Conservation (phyloP, 2,797 vertebrate genomes). For the Chiloscyllium punctatum region DNA sequence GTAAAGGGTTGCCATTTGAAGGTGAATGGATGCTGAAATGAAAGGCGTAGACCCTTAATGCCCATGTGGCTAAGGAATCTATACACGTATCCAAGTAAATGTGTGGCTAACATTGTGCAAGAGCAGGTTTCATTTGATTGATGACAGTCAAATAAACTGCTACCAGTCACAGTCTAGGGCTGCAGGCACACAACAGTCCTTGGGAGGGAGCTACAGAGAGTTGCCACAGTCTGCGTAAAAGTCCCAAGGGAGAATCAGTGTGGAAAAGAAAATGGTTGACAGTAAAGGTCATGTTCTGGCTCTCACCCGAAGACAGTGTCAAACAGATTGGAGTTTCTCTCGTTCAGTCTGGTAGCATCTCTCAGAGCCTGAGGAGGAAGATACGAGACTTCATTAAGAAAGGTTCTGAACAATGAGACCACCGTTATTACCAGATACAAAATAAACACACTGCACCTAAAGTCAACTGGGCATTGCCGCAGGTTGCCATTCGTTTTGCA, state of each 20-base stretch:
- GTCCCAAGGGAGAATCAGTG: neutral
- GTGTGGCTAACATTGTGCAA: neutral
- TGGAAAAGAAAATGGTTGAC: neutral
- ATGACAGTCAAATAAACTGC: neutral
- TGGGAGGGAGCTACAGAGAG: neutral
- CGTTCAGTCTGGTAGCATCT: slow-evolving; percentile 62
- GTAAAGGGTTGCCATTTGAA: neutral
- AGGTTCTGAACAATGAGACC: neutral
- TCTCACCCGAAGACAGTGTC: slow-evolving; percentile 70
- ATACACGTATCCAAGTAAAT: neutral
- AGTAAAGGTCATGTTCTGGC: neutral
- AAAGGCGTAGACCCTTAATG: neutral
- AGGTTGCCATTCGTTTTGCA: too few relatives aligned
- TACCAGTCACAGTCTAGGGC: neutral
- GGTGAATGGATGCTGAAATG: neutral
- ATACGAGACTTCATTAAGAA: slow-evolving; percentile 26
- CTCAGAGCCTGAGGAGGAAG: slow-evolving; percentile 55
- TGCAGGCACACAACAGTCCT: neutral
- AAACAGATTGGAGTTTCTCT: slow-evolving; percentile 70
- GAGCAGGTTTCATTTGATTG: neutral
- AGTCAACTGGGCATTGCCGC: neutral
- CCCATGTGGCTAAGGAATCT: neutral
- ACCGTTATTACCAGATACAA: neutral
- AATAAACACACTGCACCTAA: neutral
- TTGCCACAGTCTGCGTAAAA: neutral